Base-by-base conservation (phyloP, 2,113 vertebrate genomes). In the Macrotus californicus region DNA sequence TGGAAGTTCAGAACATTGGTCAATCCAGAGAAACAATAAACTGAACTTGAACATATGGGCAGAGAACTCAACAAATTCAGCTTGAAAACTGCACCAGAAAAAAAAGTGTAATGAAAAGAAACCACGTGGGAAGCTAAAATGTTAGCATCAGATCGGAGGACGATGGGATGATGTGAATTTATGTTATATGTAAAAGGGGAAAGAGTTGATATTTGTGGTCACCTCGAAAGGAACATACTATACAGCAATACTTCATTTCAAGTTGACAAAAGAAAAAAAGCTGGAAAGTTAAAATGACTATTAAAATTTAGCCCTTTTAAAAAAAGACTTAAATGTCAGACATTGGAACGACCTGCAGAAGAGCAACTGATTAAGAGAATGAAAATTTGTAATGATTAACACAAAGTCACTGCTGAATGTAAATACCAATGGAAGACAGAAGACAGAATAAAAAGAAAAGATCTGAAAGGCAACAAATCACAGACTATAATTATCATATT, bases 401-500 rank as follows among this genome's bases (percentile, higher is more conserved):
- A 89, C 3, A 24, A 86, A 92, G 54, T 85, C 54, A 88, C 5
- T 89, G 29, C 21, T 89, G 39, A 85, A 56, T 34, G n/a, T 80
- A 56, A 86, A 89, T 48, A 80, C 3, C 67, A 86, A 72, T 31
- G 39, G 18, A 69, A 48, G 50, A 86, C 11, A 41, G 31, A n/a
- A n/a, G n/a, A n/a, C n/a, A n/a, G n/a, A 80, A 1, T 50, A 88
- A 61, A 66, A 50, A 83, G 59, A 89, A 67, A 48, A 91, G 16
- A 9, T 13, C 79, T 94, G 75, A 46, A 87, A 54, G 69, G 75
- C 13, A 81, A 81, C 43, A 95, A 97, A 96, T 91, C 89, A 97
- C 91, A 96, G 96, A 97, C 34, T 66, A 87, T 85, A 95, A 75
- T 48, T 34, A 94, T 5, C 12, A 7, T 92, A 96, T 93, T 97